phyloP scores from a whole-genome alignment of 2,888 invertebrate species.

The Tholera decimalis region DNA sequence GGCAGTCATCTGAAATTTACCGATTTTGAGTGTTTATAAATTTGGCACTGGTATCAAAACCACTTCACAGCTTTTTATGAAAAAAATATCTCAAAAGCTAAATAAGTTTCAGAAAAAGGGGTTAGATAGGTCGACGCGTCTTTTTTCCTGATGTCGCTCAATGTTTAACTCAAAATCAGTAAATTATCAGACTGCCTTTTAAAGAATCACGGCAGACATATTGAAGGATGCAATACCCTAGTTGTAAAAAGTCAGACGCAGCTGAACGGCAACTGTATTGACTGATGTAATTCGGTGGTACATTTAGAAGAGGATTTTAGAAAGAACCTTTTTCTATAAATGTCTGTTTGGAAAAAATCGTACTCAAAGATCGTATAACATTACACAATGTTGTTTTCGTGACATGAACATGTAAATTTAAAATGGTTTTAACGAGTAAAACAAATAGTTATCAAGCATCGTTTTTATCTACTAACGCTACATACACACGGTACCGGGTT shows the following conservation, averaged over 20 bases:
- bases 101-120: too few species aligned
- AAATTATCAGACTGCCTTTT: too few species aligned
- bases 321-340: background rate
- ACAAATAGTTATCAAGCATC: conserved; percentile 75
- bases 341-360: conserved; percentile 14
- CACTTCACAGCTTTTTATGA: too few species aligned
- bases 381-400: background rate
- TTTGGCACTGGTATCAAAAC: too few species aligned
- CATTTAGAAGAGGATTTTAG: background rate
- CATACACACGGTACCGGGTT: conserved; percentile 82
- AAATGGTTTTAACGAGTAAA: background rate
- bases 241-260: background rate
- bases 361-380: background rate
- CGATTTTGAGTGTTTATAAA: too few species aligned
- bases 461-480: conserved; percentile 80
- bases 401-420: background rate
- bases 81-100: too few species aligned
- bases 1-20: too few species aligned
- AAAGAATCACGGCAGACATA: too few species aligned
- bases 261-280: conserved; percentile 20
- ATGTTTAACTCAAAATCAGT: too few species aligned
- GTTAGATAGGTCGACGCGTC: too few species aligned
- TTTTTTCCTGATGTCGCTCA: too few species aligned
- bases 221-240: background rate
- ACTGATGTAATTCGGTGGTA: conserved; percentile 1